These are phyloP conservation scores for Eptatretus burgeri DNA, from an alignment of 2,113 vertebrate genomes.

Conservation along the genomic window DNA sequence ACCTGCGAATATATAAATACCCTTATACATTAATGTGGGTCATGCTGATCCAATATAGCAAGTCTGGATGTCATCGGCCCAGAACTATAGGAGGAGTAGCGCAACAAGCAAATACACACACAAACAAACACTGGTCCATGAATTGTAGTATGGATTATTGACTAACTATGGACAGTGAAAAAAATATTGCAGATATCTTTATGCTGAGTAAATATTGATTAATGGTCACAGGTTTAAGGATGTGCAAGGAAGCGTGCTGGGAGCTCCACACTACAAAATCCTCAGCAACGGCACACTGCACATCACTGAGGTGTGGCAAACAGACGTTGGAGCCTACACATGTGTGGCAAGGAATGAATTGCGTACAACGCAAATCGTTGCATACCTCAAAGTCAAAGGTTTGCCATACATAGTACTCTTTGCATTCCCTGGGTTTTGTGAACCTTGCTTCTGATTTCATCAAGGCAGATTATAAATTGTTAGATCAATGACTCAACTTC, in stretches of 20 bases:
- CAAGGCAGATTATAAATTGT: background rate
- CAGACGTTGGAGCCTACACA: constrained; percentile 80
- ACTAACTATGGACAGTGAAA: too few species aligned
- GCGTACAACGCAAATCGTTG: constrained; percentile 48
- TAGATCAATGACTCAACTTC: rapidly evolving
- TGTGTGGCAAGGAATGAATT: constrained; percentile 69
- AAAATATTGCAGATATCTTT: too few species aligned
- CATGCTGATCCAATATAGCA: too few species aligned
- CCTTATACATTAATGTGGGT: too few species aligned
- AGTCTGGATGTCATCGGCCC: too few species aligned
- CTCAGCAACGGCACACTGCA: constrained; percentile 60
- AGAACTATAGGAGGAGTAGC: too few species aligned
- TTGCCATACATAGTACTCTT: background rate
- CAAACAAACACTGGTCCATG: too few species aligned
- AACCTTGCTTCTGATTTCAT: background rate
- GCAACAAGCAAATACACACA: too few species aligned
- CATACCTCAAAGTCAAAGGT: constrained; percentile 92
- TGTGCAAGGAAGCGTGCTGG: constrained; percentile 61
- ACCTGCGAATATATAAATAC: too few species aligned
- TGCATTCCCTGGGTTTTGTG: background rate
- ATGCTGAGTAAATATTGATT: too few species aligned
- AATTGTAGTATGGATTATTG: too few species aligned
- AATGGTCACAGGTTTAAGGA: constrained; percentile 64
- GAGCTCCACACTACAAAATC: constrained; percentile 54
- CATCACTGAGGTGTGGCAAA: constrained; percentile 33